Percentiles rank a stretch among this genome's conserved stretches.
Conservation (phyloP, 2,888 invertebrate genomes). For the Carabus problematicus region DNA sequence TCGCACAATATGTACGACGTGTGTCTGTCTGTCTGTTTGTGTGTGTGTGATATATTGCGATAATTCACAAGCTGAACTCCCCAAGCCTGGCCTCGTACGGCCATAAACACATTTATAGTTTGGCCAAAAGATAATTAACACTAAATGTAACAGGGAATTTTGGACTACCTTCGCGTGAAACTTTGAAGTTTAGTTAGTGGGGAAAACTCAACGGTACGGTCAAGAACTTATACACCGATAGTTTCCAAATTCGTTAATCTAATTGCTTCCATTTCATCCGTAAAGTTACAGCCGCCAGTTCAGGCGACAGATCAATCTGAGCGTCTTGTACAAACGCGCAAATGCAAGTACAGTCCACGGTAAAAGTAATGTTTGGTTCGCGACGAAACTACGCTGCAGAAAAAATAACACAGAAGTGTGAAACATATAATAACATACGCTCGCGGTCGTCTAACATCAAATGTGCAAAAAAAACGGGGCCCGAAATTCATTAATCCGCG, state of each 20-base stretch:
- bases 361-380: no score
- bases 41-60: slow-evolving; percentile 33
- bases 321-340: no score
- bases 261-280: slow-evolving; percentile 14
- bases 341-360: no score
- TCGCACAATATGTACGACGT: no score
- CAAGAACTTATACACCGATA: slow-evolving; percentile 13
- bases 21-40: no score
- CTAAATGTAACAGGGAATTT: slow-evolving; percentile 59
- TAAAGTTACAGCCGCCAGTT: neutral
- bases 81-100: slow-evolving; percentile 51
- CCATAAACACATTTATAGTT: slow-evolving; percentile 60
- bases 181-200: slow-evolving; percentile 46
- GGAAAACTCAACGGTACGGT: slow-evolving; percentile 2
- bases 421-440: no score
- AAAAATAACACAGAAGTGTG: no score
- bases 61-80: slow-evolving; percentile 34
- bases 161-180: slow-evolving; percentile 53
- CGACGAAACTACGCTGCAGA: no score
- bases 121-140: slow-evolving; percentile 60
- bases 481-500: no score
- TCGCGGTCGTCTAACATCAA: no score
- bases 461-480: no score
- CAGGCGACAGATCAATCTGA: neutral
- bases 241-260: slow-evolving; percentile 33